Evolutionary conservation across 2,113 vertebrate species (phyloP).

Genomic region (Pardalotus punctatus): DNA sequence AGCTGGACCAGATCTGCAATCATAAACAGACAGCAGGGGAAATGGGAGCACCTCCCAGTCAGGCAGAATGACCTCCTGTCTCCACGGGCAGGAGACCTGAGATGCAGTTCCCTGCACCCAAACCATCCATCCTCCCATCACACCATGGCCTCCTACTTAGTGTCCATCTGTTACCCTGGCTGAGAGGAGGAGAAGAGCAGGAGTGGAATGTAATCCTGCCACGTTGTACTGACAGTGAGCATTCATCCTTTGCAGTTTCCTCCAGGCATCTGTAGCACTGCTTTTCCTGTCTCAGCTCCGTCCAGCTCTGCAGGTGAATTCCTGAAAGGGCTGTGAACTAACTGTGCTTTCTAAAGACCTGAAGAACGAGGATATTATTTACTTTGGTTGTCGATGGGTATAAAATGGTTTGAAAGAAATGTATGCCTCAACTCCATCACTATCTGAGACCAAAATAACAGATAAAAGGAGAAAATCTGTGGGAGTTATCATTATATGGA

Average conservation of each 20-base stretch:
- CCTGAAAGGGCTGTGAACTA: not conserved
- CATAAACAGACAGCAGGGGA: not conserved
- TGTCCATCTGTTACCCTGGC: not conserved
- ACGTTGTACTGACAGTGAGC: not conserved
- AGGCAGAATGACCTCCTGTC: not conserved
- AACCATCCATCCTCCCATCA: not conserved
- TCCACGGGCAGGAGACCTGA: not conserved
- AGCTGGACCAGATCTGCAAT: not conserved
- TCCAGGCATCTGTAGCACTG: not conserved
- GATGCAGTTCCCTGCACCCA: not conserved
- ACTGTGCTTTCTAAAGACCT: not conserved
- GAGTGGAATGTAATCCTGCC: not conserved
- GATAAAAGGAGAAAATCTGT: constrained; percentile 60
- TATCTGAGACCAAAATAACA: constrained; percentile 76
- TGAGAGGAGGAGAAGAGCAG: not conserved
- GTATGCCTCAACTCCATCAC: constrained; percentile 63
- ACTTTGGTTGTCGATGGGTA: constrained; percentile 49
- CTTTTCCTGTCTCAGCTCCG: not conserved
- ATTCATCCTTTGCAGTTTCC: not conserved
- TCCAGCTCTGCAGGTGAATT: constrained; percentile 8
- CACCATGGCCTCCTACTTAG: not conserved
- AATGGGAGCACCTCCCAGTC: not conserved
- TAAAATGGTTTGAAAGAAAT: constrained; percentile 67
- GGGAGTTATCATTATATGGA: constrained; percentile 48
- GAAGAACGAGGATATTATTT: constrained; percentile 51